These are phyloP conservation scores for Bombus waltoni DNA, from an alignment of 1,140 invertebrate genomes.

Conservation along the genomic window DNA sequence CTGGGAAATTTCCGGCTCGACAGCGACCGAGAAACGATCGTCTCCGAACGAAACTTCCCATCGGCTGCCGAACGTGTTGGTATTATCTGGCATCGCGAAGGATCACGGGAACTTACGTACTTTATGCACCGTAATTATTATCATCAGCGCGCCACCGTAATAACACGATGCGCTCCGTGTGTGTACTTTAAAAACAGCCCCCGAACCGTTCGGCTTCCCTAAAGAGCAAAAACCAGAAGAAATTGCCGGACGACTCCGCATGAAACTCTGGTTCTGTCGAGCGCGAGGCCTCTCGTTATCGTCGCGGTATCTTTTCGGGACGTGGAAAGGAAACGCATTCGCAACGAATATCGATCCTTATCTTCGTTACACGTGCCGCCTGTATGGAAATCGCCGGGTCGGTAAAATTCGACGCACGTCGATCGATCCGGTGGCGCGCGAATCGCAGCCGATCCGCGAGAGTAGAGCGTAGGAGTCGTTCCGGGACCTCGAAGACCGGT, in stretches of 20 bases:
- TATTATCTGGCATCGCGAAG: constrained; percentile 23
- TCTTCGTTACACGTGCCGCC: constrained; percentile 30
- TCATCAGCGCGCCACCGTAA: constrained; percentile 16
- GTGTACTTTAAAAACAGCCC: constrained; percentile 36
- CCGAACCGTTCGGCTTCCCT: constrained; percentile 3
- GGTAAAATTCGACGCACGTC: constrained; percentile 53
- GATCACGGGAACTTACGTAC: constrained; percentile 28
- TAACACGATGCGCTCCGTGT: constrained; percentile 21
- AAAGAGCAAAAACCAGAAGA: constrained; percentile 4
- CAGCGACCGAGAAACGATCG: not conserved
- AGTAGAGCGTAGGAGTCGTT: constrained; percentile 59
- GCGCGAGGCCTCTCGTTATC: not conserved
- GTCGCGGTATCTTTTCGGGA: constrained; percentile 9
- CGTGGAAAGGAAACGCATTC: not conserved
- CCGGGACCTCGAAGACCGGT: constrained; percentile 59
- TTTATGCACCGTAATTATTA: constrained; percentile 31
- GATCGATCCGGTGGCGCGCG: constrained; percentile 39
- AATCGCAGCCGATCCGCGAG: not conserved
- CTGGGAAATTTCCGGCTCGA: not conserved
- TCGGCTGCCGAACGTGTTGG: not conserved
- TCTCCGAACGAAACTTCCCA: not conserved
- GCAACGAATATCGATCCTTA: constrained; percentile 14
- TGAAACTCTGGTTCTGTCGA: not conserved
- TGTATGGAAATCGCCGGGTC: constrained; percentile 50
- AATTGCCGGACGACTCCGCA: not conserved